Conservation (phyloP, 1,140 invertebrate genomes). For the Panonychus citri region DNA sequence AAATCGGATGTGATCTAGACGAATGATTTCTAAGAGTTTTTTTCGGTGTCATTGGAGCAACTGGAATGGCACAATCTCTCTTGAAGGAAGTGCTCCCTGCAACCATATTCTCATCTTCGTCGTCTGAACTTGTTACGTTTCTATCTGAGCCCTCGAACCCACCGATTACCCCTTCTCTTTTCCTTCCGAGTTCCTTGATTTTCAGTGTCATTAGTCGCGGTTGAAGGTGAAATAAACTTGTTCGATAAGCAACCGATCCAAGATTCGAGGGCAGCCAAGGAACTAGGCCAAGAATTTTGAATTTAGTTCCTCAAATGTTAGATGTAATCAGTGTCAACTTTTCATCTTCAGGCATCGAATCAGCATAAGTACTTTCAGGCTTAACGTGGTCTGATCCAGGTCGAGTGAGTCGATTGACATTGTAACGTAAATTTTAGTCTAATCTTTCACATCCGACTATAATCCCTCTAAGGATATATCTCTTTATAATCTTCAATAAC, state of each 20-base stretch:
- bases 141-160: slow-evolving; percentile 1
- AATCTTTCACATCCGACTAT: too few species aligned
- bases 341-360: slow-evolving; percentile 14
- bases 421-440: too few species aligned
- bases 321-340: slow-evolving; percentile 62
- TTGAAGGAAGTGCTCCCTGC: slow-evolving; percentile 22
- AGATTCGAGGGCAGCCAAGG: slow-evolving; percentile 54
- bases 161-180: neutral
- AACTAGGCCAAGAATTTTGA: slow-evolving; percentile 76
- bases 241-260: slow-evolving; percentile 87
- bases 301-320: slow-evolving; percentile 98
- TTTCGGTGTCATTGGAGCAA: slow-evolving; percentile 44
- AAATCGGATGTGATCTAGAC: slow-evolving; percentile 12
- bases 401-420: neutral
- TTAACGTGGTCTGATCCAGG: neutral
- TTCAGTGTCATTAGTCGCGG: slow-evolving; percentile 92
- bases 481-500: too few species aligned
- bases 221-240: slow-evolving; percentile 83
- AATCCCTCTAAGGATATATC: too few species aligned
- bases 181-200: slow-evolving; percentile 27
- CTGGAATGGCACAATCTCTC: slow-evolving; percentile 22
- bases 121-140: slow-evolving; percentile 4
- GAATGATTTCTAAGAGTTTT: slow-evolving; percentile 12
- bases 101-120: slow-evolving; percentile 5
- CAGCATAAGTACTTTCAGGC: neutral